Conservation (phyloP, 37 sponge, comb jelly and placozoan genomes). For the Ephydatia muelleri region DNA sequence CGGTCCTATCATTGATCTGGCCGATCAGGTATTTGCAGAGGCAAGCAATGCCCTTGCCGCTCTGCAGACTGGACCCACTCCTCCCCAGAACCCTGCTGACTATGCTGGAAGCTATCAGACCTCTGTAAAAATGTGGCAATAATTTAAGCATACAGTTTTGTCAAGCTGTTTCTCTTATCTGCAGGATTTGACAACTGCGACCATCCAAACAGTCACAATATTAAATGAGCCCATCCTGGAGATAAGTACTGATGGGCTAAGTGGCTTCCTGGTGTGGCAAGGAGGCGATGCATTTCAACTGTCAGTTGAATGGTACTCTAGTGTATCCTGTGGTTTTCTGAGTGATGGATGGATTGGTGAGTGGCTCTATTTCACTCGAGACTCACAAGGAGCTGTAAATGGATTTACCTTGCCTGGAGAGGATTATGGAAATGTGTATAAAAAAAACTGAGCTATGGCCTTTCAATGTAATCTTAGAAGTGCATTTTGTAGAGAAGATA, state of each 20-base stretch:
- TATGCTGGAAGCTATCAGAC: constrained; percentile 50
- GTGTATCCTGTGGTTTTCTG: constrained; percentile 10
- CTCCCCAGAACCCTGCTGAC: constrained; percentile 24
- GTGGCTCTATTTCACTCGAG: constrained; percentile 52
- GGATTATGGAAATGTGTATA: constrained; percentile 29
- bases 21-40: constrained; percentile 24
- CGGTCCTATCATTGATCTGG: constrained; percentile 10
- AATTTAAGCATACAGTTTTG: neutral
- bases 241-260: neutral
- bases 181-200: neutral
- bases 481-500: too few species aligned
- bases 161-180: neutral
- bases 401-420: constrained; percentile 59
- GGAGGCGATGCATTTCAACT: constrained; percentile 50
- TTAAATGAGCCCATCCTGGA: constrained; percentile 2
- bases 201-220: neutral
- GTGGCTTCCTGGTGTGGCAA: constrained; percentile 30
- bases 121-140: neutral
- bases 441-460: too few species aligned
- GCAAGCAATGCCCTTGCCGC: constrained; percentile 16
- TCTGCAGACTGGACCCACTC: constrained; percentile 22
- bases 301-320: constrained; percentile 11
- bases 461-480: too few species aligned
- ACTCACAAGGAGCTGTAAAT: neutral
- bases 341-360: constrained; percentile 42